Evolutionary conservation across 1,140 invertebrate genomes (phyloP).

Genomic region (Diabrotica virgifera): DNA sequence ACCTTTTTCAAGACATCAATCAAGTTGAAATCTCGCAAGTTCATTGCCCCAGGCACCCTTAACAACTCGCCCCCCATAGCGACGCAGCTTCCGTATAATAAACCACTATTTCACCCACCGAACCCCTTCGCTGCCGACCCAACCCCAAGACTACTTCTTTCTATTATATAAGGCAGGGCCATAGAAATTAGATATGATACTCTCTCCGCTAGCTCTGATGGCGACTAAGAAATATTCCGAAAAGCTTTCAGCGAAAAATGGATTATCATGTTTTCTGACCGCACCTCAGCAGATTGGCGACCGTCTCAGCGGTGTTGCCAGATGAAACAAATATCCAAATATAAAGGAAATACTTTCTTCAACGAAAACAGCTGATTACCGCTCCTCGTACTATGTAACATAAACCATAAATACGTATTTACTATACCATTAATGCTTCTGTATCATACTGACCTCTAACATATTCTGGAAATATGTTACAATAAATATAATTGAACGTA

Average conservation of each 20-base stretch:
- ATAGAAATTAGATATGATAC: constrained; percentile 18
- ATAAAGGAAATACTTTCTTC: too few relatives aligned
- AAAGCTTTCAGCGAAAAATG: constrained; percentile 15
- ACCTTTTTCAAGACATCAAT: constrained; percentile 1
- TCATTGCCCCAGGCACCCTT: constrained; percentile 13
- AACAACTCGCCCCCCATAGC: constrained; percentile 15
- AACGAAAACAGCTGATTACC: too few relatives aligned
- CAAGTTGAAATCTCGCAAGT: constrained; percentile 10
- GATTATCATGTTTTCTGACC: constrained; percentile 16
- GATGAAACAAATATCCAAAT: not conserved
- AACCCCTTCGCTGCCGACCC: not conserved
- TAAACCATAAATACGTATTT: too few relatives aligned
- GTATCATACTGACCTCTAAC: too few relatives aligned
- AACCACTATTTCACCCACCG: constrained; percentile 12
- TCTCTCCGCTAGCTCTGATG: not conserved
- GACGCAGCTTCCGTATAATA: constrained; percentile 18
- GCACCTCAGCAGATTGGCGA: constrained; percentile 5
- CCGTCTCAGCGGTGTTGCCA: not conserved
- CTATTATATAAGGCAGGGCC: not conserved
- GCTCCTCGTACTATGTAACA: too few relatives aligned
- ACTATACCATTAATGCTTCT: too few relatives aligned
- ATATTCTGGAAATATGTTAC: too few relatives aligned
- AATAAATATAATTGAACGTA: too few relatives aligned
- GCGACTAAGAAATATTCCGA: constrained; percentile 15
- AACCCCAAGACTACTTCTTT: constrained; percentile 8